Evolutionary conservation across 1,140 invertebrate species (phyloP), one percentile per base, ranked within the genome.

Genomic region (Listronotus oregonensis): DNA sequence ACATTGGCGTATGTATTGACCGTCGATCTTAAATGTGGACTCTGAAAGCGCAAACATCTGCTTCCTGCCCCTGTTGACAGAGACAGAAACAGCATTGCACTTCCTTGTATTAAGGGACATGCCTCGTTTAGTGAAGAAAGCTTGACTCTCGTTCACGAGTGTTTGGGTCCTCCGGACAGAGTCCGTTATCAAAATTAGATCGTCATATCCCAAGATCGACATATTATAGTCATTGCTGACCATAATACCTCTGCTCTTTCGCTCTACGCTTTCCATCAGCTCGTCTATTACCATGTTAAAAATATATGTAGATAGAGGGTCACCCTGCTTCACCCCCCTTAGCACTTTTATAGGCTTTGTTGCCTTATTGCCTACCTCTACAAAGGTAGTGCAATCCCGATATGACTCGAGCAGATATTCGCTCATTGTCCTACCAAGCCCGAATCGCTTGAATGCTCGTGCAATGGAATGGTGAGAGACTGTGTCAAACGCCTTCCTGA

Each of bases 231-330:
- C 32, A 6, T 6, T 12, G 6, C 14, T 17, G 5, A 54, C 21
- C 0, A 3, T 5, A 6, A 60, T 11, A 6, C 64, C 56, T 27
- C 42, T 7, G 27, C 17, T 6, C 7, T 14, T 11, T 66, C 40
- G 14, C 66, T 39, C 2, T 34, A 3, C 6, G 0, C 12, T 12
- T 37, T 49, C 63, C 0, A 82, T 66, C 0, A 80, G 61, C 3
- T 75, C 66, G 47, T 84, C 80, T 44, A 84, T 73, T 0, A 78
- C 78, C 39, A 80, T 59, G 65, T 83, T 83, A 59, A 84, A 84
- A 0, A 84, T 66, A 0, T 81, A 27, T 1, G 81, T 78, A 0
- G 78, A 80, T 6, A 84, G 71, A 0, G 82, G 79, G 51, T 84
- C 81, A 0, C 84, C 82, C 59, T 84, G 83, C 43, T 80, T 74